phyloP scores from a whole-genome alignment of 2,888 invertebrate genomes.

The Loripinus fragilis region DNA sequence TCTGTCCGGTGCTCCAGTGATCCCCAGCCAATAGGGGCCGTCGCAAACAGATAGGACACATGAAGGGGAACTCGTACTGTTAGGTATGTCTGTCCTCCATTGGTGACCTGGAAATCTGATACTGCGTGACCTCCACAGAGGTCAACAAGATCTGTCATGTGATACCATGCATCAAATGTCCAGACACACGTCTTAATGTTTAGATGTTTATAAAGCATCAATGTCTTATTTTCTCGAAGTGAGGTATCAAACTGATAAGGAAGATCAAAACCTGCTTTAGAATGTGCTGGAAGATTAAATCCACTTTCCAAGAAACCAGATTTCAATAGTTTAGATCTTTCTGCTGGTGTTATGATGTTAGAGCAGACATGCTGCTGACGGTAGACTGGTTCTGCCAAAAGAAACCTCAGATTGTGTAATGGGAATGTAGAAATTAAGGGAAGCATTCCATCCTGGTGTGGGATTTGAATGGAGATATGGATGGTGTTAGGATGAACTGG shows the following conservation, averaged over 20 bases:
- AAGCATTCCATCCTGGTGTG: slow-evolving; percentile 84
- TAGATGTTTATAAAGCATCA: slow-evolving; percentile 82
- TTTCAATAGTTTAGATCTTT: slow-evolving; percentile 65
- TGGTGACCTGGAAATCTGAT: slow-evolving; percentile 80
- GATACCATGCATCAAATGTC: slow-evolving; percentile 84
- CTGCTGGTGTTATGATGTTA: slow-evolving; percentile 78
- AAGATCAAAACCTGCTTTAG: slow-evolving; percentile 63
- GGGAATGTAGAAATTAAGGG: slow-evolving; percentile 84
- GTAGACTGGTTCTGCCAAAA: slow-evolving; percentile 82
- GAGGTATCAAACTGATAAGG: slow-evolving; percentile 78
- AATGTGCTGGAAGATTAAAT: slow-evolving; percentile 21
- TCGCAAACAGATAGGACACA: slow-evolving; percentile 83
- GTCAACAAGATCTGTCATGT: slow-evolving; percentile 83
- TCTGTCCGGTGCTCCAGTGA: slow-evolving; percentile 84
- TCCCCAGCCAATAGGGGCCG: slow-evolving; percentile 83
- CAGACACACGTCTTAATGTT: slow-evolving; percentile 83
- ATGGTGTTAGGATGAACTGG: slow-evolving; percentile 81
- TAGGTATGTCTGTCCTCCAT: slow-evolving; percentile 80
- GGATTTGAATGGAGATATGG: slow-evolving; percentile 82
- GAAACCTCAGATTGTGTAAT: slow-evolving; percentile 81
- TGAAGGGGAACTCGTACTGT: slow-evolving; percentile 83
- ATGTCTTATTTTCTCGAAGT: slow-evolving; percentile 73
- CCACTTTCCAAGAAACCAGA: slow-evolving; percentile 67
- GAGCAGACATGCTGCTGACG: slow-evolving; percentile 84
- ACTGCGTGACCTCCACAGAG: slow-evolving; percentile 83